A percentile compares a stretch with the other conserved stretches of the same genome.
These are phyloP conservation scores for Parus major DNA, from an alignment of 2,113 vertebrate species.

Conservation along the genomic window DNA sequence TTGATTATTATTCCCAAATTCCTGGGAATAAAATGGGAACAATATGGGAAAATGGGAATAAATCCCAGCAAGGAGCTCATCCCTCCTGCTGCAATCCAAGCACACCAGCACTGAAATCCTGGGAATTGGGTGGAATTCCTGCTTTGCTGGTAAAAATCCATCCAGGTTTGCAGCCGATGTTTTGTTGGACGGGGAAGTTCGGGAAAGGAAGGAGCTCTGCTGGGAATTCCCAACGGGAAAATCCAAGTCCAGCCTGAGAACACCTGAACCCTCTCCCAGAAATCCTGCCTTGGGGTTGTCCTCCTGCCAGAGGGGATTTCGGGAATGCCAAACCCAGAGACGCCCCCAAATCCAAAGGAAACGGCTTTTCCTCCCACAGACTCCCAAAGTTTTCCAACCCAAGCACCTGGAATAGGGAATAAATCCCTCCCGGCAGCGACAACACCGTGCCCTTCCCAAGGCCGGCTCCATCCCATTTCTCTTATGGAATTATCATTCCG, in stretches of 20 bases:
- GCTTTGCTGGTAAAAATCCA: fast-evolving
- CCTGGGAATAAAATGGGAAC: too few species aligned
- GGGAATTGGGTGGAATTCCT: background rate
- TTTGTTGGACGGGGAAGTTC: background rate
- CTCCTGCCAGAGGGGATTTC: fast-evolving
- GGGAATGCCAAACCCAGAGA: background rate
- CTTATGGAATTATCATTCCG: background rate
- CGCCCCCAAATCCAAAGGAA: background rate
- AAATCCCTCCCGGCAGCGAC: background rate
- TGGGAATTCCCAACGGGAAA: background rate
- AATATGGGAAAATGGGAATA: background rate
- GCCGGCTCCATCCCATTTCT: background rate
- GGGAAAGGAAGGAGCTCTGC: background rate
- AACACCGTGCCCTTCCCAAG: background rate
- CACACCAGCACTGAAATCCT: background rate
- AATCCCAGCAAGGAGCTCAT: background rate
- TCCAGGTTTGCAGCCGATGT: background rate
- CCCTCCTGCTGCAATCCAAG: background rate
- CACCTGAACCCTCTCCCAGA: background rate
- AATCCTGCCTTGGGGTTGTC: background rate
- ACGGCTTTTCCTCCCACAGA: background rate
- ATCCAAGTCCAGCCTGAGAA: background rate
- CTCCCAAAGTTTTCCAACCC: background rate
- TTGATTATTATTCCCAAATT: too few species aligned
- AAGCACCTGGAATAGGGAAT: background rate